Conservation (phyloP, 2,797 vertebrate species). For the Scolopax bukidnonensis region DNA sequence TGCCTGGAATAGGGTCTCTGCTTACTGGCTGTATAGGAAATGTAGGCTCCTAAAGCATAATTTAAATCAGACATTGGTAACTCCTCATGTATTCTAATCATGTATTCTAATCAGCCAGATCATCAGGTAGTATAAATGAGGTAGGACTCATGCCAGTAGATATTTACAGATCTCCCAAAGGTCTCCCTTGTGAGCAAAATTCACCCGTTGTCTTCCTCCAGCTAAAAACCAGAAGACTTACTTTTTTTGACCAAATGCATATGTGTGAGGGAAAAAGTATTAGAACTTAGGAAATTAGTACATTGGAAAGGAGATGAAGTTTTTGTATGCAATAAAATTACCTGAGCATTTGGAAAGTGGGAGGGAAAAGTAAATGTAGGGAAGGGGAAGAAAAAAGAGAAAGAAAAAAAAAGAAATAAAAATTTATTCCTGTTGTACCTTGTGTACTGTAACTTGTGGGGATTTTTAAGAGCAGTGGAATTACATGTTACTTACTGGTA, state of each 20-base stretch:
- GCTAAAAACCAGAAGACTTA: background rate
- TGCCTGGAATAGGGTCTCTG: background rate
- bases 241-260: background rate
- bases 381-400: background rate
- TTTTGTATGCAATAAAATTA: background rate
- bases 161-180: background rate
- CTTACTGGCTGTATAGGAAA: background rate
- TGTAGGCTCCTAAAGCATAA: background rate
- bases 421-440: background rate
- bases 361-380: background rate
- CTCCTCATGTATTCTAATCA: background rate
- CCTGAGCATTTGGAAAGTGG: background rate
- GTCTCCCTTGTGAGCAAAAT: background rate
- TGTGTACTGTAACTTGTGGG: background rate
- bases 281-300: background rate
- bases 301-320: background rate
- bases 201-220: background rate
- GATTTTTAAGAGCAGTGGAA: conserved; percentile 17
- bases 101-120: background rate
- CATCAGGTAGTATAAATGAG: background rate
- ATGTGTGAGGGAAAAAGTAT: background rate
- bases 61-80: background rate
- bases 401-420: background rate
- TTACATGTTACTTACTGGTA: conserved; percentile 43
- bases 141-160: background rate